Conservation (phyloP, 2,113 vertebrate species). For the Onychorhynchus coronatus region DNA sequence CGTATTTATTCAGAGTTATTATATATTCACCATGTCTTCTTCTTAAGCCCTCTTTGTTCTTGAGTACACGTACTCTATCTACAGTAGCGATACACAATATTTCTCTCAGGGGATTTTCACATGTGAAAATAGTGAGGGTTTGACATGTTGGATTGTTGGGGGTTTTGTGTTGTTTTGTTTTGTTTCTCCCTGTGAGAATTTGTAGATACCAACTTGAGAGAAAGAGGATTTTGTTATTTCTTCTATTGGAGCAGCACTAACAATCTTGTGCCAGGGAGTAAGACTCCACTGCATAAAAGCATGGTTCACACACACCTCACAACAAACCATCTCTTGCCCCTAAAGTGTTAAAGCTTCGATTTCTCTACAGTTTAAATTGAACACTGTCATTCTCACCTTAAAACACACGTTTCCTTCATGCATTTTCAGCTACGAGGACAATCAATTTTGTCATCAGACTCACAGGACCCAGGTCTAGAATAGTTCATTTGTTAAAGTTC, state of each 20-base stretch:
- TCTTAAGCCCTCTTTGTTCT: conserved; percentile 69
- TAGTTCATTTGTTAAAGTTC: not conserved
- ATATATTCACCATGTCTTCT: conserved; percentile 68
- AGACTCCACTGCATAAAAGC: not conserved
- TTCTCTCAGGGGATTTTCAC: conserved; percentile 59
- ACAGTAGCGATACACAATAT: conserved; percentile 52
- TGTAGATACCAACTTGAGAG: conserved; percentile 38
- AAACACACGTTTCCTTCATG: not conserved
- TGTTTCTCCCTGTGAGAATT: conserved; percentile 54
- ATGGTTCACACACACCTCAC: not conserved
- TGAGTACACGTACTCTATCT: conserved; percentile 61
- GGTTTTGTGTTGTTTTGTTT: conserved; percentile 17
- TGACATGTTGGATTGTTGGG: conserved; percentile 31
- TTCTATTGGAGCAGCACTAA: not conserved
- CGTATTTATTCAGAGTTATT: conserved; percentile 69
- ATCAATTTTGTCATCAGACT: not conserved
- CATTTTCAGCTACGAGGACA: not conserved
- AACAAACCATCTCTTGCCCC: not conserved
- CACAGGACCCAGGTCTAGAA: not conserved
- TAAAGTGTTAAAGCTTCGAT: conserved; percentile 8
- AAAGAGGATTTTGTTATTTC: conserved; percentile 48
- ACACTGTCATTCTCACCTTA: not conserved
- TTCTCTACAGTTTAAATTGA: not conserved
- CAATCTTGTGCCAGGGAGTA: not conserved
- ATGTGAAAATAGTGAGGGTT: not conserved